Base-by-base conservation (phyloP, 2,888 invertebrate species). In the Ornithoptera alexandrae region DNA sequence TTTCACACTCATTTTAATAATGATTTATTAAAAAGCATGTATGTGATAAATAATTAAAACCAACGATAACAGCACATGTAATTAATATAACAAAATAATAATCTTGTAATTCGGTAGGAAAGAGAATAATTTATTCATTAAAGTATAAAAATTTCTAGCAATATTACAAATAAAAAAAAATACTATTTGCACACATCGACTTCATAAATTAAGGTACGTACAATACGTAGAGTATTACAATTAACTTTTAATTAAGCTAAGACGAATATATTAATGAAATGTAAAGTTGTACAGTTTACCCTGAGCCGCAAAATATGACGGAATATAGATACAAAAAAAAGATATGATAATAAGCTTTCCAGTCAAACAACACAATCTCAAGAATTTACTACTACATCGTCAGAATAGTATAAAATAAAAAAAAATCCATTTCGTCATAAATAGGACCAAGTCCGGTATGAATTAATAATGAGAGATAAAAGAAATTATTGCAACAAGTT, bases 121-220 rank as follows among this genome's bases (percentile, higher is more conserved):
- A 76, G 77, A 76, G 75, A 77, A 77, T 76, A 78, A 76, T 78
- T 78, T 78, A 78, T 76, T 69, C 56, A 71, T 75, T 67, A 69
- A 75, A 72, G 73, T 79, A 77, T 75, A 78, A 78, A 78, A 76
- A 76, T 74, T 73, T 67, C 50, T 56, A 60, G 53, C 70, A 74
- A 73, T 66, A 74, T 73, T 72, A 74, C 73, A 67, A 74, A 70
- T 74, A 73, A 72, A 72, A 71, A 73, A 72, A 70, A 71, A 71
- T 64, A 68, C 63, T 63, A 59, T 68, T 56, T 53, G 39, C 62
- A 70, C 63, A 63, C 66, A 69, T 66, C 50, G 63, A 53, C 39
- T 63, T 67, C 63, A 63, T 70, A 70, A 67, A 63, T 67, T 60
- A 67, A 70, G 67, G 63, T 67, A 67, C 63, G 30, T 70, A 60